phyloP scores from a whole-genome alignment of 2,888 invertebrate genomes.

The Choreutis nemorana region DNA sequence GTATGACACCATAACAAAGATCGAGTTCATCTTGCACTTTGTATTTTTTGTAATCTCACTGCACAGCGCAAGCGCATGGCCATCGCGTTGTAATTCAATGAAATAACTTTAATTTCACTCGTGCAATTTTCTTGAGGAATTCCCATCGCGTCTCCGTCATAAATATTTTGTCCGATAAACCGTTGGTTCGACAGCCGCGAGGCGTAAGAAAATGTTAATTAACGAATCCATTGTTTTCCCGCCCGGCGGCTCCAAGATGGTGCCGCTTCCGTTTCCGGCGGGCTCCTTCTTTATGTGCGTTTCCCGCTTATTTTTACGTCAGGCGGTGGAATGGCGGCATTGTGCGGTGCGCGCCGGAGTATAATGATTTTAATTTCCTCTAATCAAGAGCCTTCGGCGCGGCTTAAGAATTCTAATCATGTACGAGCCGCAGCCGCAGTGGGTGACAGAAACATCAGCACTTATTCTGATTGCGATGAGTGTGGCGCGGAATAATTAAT shows the following conservation, averaged over 20 bases:
- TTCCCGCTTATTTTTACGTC: constrained; percentile 61
- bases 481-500: constrained; percentile 66
- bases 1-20: too few relatives aligned
- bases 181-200: constrained; percentile 67
- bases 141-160: constrained; percentile 56
- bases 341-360: constrained; percentile 48
- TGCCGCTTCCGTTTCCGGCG: constrained; percentile 65
- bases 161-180: constrained; percentile 68
- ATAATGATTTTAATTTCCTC: constrained; percentile 68
- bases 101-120: constrained; percentile 36
- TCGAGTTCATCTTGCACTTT: too few relatives aligned
- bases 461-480: constrained; percentile 66
- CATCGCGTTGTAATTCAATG: too few relatives aligned
- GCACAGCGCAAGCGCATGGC: too few relatives aligned
- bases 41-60: too few relatives aligned
- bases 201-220: constrained; percentile 81
- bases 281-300: constrained; percentile 62
- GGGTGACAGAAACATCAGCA: constrained; percentile 65
- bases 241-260: constrained; percentile 69
- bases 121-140: constrained; percentile 51
- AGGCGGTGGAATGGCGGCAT: constrained; percentile 42
- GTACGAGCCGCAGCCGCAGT: constrained; percentile 31
- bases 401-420: constrained; percentile 67
- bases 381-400: constrained; percentile 64
- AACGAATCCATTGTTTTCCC: constrained; percentile 78